phyloP scores from a whole-genome alignment of 2,113 vertebrate genomes.

The Thamnophis sirtalis region DNA sequence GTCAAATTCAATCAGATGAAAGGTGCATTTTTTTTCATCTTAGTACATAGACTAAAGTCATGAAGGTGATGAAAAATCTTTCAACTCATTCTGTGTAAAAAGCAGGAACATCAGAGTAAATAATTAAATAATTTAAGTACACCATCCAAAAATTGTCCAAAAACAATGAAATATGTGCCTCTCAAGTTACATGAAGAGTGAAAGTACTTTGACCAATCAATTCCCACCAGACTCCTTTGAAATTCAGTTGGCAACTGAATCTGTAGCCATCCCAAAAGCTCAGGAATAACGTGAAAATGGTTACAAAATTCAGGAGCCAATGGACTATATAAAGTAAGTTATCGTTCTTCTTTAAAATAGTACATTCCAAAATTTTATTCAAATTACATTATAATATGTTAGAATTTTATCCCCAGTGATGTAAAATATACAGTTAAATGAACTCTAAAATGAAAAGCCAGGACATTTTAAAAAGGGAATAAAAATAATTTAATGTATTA shows the following conservation, averaged over 20 bases:
- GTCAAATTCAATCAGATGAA: background rate
- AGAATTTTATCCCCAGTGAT: background rate
- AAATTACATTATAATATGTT: background rate
- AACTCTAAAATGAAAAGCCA: constrained; percentile 16
- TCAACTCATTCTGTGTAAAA: background rate
- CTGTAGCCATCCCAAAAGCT: background rate
- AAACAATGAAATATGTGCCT: background rate
- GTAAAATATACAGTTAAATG: constrained; percentile 28
- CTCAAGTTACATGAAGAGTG: background rate
- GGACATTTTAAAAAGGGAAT: constrained; percentile 14
- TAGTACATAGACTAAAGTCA: background rate
- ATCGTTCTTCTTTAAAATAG: background rate
- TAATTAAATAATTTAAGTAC: background rate
- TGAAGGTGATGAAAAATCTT: background rate
- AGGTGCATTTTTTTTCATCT: background rate
- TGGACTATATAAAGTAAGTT: background rate
- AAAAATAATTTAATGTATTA: constrained; percentile 39
- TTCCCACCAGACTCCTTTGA: background rate
- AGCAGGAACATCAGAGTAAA: background rate
- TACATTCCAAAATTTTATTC: background rate
- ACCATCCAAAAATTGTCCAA: background rate
- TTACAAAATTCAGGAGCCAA: background rate
- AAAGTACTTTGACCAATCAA: background rate
- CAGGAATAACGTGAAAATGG: background rate
- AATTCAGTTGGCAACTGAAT: background rate